Conservation (phyloP, 2,113 vertebrate species). For the Atherinomorus stipes region DNA sequence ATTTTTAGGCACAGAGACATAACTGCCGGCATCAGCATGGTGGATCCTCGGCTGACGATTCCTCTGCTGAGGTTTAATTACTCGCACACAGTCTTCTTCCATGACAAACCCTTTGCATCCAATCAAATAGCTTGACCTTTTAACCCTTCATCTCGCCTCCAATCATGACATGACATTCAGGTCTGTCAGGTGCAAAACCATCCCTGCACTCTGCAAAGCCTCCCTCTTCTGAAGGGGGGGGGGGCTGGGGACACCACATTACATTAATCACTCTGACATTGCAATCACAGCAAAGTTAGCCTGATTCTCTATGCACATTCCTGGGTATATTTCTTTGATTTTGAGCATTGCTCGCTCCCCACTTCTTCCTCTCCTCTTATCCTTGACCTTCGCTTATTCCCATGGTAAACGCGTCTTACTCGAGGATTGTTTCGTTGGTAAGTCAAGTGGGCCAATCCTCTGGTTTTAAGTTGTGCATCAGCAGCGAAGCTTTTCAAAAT, state of each 20-base stretch:
- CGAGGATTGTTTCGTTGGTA: conserved; percentile 62
- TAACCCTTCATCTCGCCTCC: conserved; percentile 63
- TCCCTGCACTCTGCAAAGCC: conserved; percentile 13
- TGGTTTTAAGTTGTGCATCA: conserved; percentile 72
- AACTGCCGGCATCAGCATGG: conserved; percentile 39
- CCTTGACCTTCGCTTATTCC: conserved; percentile 77
- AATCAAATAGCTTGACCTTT: conserved; percentile 70
- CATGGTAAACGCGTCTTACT: conserved; percentile 74
- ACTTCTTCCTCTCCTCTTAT: conserved; percentile 52
- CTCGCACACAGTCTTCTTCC: conserved; percentile 50
- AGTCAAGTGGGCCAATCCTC: conserved; percentile 79
- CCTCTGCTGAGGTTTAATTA: conserved; percentile 67
- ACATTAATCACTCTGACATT: conserved; percentile 66
- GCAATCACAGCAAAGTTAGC: conserved; percentile 61
- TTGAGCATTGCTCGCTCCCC: conserved; percentile 26
- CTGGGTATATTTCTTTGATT: conserved; percentile 52
- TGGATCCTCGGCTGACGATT: conserved; percentile 57
- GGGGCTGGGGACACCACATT: conserved; percentile 26
- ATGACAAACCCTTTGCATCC: conserved; percentile 55
- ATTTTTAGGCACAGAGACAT: conserved; percentile 13
- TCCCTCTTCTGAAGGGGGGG: conserved; percentile 14
- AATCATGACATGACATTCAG: conserved; percentile 66
- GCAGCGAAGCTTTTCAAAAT: conserved; percentile 77
- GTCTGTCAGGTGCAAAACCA: conserved; percentile 57
- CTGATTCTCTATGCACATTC: conserved; percentile 63